A percentile compares a stretch with the other conserved stretches of the same genome.
Conservation (phyloP, 2,113 vertebrate genomes). For the Shinisaurus crocodilurus region DNA sequence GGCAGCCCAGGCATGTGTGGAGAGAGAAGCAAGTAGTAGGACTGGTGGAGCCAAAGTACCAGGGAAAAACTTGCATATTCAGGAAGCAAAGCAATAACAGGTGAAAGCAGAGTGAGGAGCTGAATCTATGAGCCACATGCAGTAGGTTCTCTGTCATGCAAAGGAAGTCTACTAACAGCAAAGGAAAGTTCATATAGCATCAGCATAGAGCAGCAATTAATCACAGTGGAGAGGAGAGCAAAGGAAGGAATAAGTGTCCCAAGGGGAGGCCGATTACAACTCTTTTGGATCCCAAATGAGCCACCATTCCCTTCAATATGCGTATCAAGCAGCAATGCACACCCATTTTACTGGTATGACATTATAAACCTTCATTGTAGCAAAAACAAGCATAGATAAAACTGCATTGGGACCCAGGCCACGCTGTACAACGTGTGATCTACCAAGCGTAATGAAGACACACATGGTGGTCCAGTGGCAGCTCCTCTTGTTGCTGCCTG, state of each 20-base stretch:
- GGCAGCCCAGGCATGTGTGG: not conserved
- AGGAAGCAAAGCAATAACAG: not conserved
- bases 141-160: not conserved
- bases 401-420: not conserved
- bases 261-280: too few relatives aligned
- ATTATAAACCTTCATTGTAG: not conserved
- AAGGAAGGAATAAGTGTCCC: too few relatives aligned
- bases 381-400: conserved; percentile 10
- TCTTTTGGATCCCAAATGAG: too few relatives aligned
- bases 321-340: not conserved
- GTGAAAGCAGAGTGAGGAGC: not conserved
- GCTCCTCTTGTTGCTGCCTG: not conserved
- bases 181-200: not conserved
- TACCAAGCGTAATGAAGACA: not conserved
- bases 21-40: not conserved
- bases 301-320: too few relatives aligned
- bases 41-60: not conserved
- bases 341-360: not conserved
- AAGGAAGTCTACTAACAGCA: not conserved
- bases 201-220: not conserved
- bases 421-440: not conserved
- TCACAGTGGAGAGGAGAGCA: not conserved
- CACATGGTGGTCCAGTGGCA: not conserved
- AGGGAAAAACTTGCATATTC: not conserved
- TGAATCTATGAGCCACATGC: too few relatives aligned